Conservation (phyloP, 2,797 vertebrate genomes). For the Intellagama lesueurii region DNA sequence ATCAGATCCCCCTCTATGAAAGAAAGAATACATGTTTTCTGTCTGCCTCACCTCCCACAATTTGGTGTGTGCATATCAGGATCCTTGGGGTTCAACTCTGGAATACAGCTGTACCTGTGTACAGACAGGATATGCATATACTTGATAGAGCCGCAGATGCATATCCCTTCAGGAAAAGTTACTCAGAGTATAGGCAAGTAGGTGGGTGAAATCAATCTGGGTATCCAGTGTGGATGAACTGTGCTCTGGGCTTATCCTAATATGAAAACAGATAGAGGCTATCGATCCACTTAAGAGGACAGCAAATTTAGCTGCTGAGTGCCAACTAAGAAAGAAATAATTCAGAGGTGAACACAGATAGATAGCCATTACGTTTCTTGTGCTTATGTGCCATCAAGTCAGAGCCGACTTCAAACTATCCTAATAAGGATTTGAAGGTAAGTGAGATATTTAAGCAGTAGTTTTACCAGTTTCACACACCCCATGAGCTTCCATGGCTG, state of each 20-base stretch:
- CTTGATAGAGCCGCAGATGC: background rate
- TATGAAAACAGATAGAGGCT: constrained; percentile 3
- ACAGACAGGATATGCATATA: background rate
- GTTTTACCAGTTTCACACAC: no score
- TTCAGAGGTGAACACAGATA: no score
- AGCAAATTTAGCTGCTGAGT: background rate
- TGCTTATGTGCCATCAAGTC: no score
- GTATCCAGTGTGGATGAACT: background rate
- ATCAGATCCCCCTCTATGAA: background rate
- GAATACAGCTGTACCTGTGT: background rate
- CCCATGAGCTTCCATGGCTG: no score
- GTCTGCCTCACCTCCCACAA: background rate
- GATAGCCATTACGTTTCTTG: no score
- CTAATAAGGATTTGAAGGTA: no score
- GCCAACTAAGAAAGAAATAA: background rate
- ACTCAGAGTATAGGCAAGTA: no score
- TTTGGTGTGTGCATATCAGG: background rate
- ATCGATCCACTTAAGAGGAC: background rate
- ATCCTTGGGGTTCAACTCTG: no score
- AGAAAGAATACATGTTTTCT: background rate
- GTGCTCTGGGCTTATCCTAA: background rate
- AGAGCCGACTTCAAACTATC: no score
- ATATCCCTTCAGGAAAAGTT: no score
- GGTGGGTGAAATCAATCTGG: no score
- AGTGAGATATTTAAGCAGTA: no score